Percentiles rank a stretch among this genome's conserved stretches.
phyloP scores from a whole-genome alignment of 2,888 invertebrate genomes.

The Odontothrips loti region DNA sequence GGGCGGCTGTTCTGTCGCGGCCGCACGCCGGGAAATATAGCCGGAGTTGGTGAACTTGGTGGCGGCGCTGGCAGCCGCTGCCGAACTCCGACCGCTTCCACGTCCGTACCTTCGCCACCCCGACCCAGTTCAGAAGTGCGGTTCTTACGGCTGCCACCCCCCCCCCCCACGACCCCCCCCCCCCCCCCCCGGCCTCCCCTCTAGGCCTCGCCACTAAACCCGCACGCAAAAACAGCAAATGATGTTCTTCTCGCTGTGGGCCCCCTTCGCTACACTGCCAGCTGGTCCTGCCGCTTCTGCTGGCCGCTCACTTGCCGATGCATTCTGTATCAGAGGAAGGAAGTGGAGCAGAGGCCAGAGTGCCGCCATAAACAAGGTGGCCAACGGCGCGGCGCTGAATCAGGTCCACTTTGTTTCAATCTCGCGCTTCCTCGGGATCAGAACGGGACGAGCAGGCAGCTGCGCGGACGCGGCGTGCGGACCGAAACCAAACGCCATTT shows the following conservation, averaged over 20 bases:
- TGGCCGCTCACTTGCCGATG: neutral
- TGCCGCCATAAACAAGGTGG: neutral
- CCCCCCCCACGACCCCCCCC: neutral
- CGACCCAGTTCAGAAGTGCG: neutral
- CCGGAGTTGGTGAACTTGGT: constrained; percentile 5
- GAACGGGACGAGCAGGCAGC: no score
- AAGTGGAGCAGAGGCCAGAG: neutral
- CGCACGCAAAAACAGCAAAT: neutral
- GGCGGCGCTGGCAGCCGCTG: neutral
- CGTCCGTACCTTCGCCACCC: neutral
- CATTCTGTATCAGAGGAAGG: neutral
- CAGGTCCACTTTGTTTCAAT: neutral
- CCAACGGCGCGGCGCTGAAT: neutral
- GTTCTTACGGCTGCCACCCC: neutral
- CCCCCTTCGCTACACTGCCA: neutral
- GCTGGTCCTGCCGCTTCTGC: neutral
- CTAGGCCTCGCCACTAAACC: neutral
- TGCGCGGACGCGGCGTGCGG: no score
- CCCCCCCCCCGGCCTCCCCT: neutral
- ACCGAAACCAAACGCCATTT: no score
- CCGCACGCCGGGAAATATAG: constrained; percentile 7
- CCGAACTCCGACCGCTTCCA: no score
- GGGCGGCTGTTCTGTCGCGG: neutral
- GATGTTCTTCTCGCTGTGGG: neutral
- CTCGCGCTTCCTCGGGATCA: no score